These are phyloP conservation scores for Brachionus plicatilis DNA, from an alignment of 1,140 invertebrate genomes.

Conservation along the genomic window DNA sequence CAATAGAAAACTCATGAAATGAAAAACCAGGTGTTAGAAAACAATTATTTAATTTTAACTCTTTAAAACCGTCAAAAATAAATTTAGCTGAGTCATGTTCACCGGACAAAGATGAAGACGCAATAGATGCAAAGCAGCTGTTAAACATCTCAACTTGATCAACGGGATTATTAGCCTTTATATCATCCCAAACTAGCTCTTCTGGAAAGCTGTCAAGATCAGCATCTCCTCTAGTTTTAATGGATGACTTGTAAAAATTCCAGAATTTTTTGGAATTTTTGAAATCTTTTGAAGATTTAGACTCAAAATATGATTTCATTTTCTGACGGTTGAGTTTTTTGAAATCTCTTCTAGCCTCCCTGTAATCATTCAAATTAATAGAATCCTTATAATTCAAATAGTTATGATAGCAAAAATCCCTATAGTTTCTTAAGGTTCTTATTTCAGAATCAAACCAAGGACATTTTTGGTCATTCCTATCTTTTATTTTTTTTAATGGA, in stretches of 20 bases:
- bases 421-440: neutral
- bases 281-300: neutral
- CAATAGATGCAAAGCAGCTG: neutral
- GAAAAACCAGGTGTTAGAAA: neutral
- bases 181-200: neutral
- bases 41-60: too few species aligned
- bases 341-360: neutral
- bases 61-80: neutral
- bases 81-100: neutral
- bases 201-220: neutral
- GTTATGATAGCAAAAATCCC: neutral
- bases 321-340: neutral
- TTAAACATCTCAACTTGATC: neutral
- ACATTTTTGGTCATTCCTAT: neutral
- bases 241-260: neutral
- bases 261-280: constrained; percentile 12
- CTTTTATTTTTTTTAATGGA: neutral
- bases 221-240: neutral
- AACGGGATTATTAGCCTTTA: neutral
- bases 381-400: neutral
- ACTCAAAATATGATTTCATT: neutral
- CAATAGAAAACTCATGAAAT: neutral
- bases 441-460: neutral
- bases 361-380: neutral
- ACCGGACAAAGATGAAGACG: neutral